Percentiles rank a stretch among this genome's conserved stretches.
Evolutionary conservation across 35 echinoderm and acorn worm genomes (phyloP).

Genomic region (Lytechinus pictus): DNA sequence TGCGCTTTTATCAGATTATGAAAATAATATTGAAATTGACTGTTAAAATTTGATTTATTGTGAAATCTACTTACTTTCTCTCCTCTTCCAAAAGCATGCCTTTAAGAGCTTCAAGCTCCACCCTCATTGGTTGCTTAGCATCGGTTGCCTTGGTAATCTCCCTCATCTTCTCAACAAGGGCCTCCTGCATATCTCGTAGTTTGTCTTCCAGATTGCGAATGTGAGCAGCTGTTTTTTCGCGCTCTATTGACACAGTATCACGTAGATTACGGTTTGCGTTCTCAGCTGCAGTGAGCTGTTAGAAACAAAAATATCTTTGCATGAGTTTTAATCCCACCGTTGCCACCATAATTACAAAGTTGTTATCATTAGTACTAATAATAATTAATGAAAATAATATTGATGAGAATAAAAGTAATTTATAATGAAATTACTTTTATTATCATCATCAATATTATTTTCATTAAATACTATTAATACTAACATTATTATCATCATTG

Average conservation of each 20-base stretch:
- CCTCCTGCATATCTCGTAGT: conserved; percentile 83
- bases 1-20: too few species aligned
- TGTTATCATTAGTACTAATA: too few species aligned
- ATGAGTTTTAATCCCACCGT: too few species aligned
- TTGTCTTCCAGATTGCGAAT: conserved; percentile 92
- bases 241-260: conserved; percentile 57
- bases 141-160: conserved; percentile 85
- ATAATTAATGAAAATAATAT: too few species aligned
- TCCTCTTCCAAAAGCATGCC: conserved; percentile 88
- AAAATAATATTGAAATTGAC: too few species aligned
- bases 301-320: neutral
- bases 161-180: conserved; percentile 89
- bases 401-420: too few species aligned
- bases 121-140: conserved; percentile 90
- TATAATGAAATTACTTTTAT: too few species aligned
- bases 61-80: conserved; percentile 73
- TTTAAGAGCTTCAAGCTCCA: conserved; percentile 91
- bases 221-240: conserved; percentile 68
- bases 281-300: conserved; percentile 70
- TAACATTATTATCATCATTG: too few species aligned
- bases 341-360: too few species aligned
- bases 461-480: too few species aligned
- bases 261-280: conserved; percentile 66
- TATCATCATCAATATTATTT: too few species aligned
- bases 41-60: too few species aligned